Evolutionary conservation across 2,113 vertebrate species (phyloP), one percentile per base, ranked within the genome.

Genomic region (Percopsis transmontana): DNA sequence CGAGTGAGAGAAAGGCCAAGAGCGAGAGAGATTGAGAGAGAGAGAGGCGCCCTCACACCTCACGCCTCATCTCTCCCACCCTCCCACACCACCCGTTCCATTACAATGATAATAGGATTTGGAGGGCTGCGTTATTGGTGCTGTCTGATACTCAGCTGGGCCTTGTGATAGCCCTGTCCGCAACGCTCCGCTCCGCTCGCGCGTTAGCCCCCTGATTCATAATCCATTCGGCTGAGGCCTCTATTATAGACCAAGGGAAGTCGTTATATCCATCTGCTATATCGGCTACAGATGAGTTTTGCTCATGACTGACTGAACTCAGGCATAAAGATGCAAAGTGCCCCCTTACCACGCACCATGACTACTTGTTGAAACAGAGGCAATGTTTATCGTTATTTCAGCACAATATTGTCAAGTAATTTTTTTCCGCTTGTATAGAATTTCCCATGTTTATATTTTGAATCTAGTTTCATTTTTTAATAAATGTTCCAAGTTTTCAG

Each of bases 21-120:
- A 33, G 27, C 61, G 67, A 19, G 15, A 27, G 20, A 19, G 11
- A 72, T 18, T 21, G 47, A 56, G 48, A 40, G 45, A 5, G 66
- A 58, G 52, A 65, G 41, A 66, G 21, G 60, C 68, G 65, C 56
- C 72, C 68, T 66, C 74, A 60, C 39, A 60, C 77, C 66, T 73
- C 74, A 60, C 39, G 62, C 77, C 66, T 73, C 61, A 75, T 79
- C 62, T 64, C 70, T 63, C 72, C 63, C 62, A 48, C 56, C 60
- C 59, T 74, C 72, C 83, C 77, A 80, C 70, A 12, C 80, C 81
- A 80, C 81, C 79, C 74, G 40, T 88, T 75, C 83, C 76, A 90
- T 90, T 88, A 85, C 84, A 79, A 83, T 86, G 87, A 78, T 90
- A 90, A 90, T 89, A 83, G 88, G 88, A 90, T 91, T 84, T 85